phyloP scores from a whole-genome alignment of 2,113 vertebrate species.

The Clarias batrachus region DNA sequence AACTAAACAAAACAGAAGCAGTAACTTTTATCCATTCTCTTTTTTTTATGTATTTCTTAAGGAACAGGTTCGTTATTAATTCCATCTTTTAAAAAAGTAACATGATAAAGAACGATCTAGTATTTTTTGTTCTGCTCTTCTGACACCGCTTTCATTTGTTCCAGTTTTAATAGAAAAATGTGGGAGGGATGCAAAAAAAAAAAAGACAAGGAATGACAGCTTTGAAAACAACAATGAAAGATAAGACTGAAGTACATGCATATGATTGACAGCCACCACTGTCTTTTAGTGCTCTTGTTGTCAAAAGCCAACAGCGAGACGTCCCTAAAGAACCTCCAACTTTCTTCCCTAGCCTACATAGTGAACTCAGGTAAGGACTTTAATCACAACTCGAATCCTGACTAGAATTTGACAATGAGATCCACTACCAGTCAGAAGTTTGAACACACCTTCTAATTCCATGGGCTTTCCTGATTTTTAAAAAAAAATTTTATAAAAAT shows the following conservation, averaged over 20 bases:
- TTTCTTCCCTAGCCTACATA: constrained; percentile 11
- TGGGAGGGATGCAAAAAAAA: not conserved
- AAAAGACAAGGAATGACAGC: constrained; percentile 12
- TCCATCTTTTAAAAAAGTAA: constrained; percentile 28
- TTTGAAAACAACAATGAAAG: constrained; percentile 41
- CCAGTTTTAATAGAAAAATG: constrained; percentile 17
- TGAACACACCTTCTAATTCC: too few species aligned
- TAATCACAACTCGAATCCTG: not conserved
- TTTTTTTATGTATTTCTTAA: not conserved
- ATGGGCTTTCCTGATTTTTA: too few species aligned
- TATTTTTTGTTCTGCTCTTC: constrained; percentile 21
- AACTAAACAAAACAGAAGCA: not conserved
- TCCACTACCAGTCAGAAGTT: too few species aligned
- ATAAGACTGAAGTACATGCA: constrained; percentile 31
- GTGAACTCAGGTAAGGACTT: not conserved
- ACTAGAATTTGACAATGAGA: not conserved
- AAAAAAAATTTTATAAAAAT: too few species aligned
- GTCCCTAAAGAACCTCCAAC: constrained; percentile 20
- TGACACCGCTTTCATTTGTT: constrained; percentile 43
- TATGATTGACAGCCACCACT: constrained; percentile 41
- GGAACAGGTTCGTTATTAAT: constrained; percentile 31
- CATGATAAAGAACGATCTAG: not conserved
- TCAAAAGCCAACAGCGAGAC: constrained; percentile 37
- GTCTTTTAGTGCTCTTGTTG: constrained; percentile 25
- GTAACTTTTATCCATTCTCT: not conserved